Base-by-base conservation (phyloP, 1,140 invertebrate genomes). In the Manduca sexta region DNA sequence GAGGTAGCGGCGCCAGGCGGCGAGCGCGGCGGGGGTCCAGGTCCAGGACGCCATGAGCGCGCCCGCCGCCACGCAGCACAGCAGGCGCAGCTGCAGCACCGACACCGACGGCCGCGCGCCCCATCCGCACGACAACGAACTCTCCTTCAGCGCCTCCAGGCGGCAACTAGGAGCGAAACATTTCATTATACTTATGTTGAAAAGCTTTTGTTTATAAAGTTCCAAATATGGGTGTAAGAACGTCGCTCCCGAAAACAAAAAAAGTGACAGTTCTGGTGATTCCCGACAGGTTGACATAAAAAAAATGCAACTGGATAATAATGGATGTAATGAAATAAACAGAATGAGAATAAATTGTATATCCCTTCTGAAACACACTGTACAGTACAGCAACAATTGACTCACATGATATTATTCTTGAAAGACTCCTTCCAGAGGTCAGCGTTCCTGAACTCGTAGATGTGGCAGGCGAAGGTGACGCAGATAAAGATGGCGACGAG, bases 11-110 rank as follows among this genome's bases (percentile, higher is more conserved):
- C 90, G 90, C 96, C 96, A 98, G 0, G 92, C 91, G 51, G 93
- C 89, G 1, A 94, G 70, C 0, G 95, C 94, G 14, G 93, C 92
- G 30, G 89, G 88, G 18, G 94, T 97, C 94, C 95, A 97, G 15
- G 95, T 93, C 95, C 95, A 98, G 2, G 93, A 94, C 3, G 95
- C 94, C 93, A 97, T 95, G n/a, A 94, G 86, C 49, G 96, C 90
- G 18, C 95, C 95, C 38, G 92, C 90, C 45, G 91, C 92, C 84
- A 97, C 97, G 21, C 94, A 89, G 37, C 93, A 89, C 38, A 97
- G 71, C 51, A 97, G 82, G 71, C 96, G 94, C 34, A 96, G 70
- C 69, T 96, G 93, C 47, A 95, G 78, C 62, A 95, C 91, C 3
- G 91, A 92, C 15, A 96, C 88, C 69, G 93, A 97, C 0, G 95